Percentiles rank a stretch among this genome's conserved stretches.
phyloP scores from a whole-genome alignment of 1,140 invertebrate genomes.

The Drosophila kikkawai region DNA sequence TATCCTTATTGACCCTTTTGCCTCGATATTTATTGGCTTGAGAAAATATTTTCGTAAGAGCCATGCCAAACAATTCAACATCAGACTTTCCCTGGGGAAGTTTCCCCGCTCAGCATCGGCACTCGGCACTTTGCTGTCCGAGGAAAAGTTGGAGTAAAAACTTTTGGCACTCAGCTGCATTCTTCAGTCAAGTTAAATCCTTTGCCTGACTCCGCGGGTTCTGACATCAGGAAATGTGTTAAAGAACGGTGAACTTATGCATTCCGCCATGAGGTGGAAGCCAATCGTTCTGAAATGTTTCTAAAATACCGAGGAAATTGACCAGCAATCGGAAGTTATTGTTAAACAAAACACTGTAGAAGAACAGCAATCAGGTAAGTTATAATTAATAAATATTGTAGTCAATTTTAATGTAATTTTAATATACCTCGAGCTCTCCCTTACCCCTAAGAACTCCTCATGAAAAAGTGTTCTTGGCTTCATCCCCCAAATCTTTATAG shows the following conservation, averaged over 20 bases:
- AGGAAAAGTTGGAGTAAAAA: conserved; percentile 45
- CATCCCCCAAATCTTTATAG: not conserved
- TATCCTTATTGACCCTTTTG: conserved; percentile 2
- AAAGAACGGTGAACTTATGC: conserved; percentile 19
- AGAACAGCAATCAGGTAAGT: no score
- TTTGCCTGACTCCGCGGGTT: conserved; percentile 25
- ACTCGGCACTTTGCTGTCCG: conserved; percentile 30
- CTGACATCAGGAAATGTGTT: conserved; percentile 1
- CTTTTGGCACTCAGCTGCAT: conserved; percentile 56
- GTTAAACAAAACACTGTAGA: no score
- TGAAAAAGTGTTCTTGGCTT: not conserved
- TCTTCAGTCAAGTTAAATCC: conserved; percentile 30
- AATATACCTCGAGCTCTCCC: no score
- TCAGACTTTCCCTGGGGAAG: not conserved
- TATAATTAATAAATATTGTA: no score
- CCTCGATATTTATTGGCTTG: conserved; percentile 20
- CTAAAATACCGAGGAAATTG: not conserved
- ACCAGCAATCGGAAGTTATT: not conserved
- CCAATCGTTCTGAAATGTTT: conserved; percentile 32
- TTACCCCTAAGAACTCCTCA: not conserved
- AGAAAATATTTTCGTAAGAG: conserved; percentile 15
- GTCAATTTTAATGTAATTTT: no score
- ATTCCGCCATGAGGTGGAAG: conserved; percentile 12
- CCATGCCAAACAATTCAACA: conserved; percentile 14
- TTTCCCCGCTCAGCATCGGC: conserved; percentile 11